Evolutionary conservation across 23 tunicate species (phyloP), one percentile per base, ranked within the genome.

Genomic region (Halocynthia roretzi): DNA sequence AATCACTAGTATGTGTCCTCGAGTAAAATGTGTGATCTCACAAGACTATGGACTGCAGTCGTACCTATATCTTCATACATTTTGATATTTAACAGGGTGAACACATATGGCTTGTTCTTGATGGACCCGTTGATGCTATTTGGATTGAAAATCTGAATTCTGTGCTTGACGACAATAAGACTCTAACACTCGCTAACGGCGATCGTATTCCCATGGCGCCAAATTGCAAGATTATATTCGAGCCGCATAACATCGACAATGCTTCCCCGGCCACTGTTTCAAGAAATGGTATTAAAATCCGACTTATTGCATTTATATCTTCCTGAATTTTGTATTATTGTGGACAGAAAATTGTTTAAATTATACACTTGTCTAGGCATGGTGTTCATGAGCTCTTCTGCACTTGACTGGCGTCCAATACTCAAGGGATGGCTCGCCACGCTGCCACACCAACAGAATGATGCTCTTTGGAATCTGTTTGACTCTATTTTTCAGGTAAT

Each of bases 161-260:
- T 11, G 99, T 96, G 56, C 71, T 96, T 52, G 99, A 96, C 67
- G 99, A 96, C 75, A 96, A 90, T 88, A 96, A 96, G 68, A 96
- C 99, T 12, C 76, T 96, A 52, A 96, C 99, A 18, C 89, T 96
- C 8, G 99, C 99, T 49, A 96, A 96, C 62, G 99, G 99, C 40
- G 99, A 96, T 61, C 85, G 99, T 19, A 96, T 96, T n/a, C 96
- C 96, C 31, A 96, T 96, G 99, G 99, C 99, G 14, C 99, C 99
- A n/a, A 96, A 87, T 76, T 80, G 90, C 79, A 89, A 96, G 67
- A 90, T 96, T 51, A 80, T 96, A 6, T 96, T 96, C 71, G 99
- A 96, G 62, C 99, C 99, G 14, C 96, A 96, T 69, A 96, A 96
- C 61, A 86, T 96, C 81, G 99, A 96, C 81, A 96, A 96, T 76